These are phyloP conservation scores for Ophthalmolycus amberensis DNA, from an alignment of 2,113 vertebrate genomes.

Conservation along the genomic window DNA sequence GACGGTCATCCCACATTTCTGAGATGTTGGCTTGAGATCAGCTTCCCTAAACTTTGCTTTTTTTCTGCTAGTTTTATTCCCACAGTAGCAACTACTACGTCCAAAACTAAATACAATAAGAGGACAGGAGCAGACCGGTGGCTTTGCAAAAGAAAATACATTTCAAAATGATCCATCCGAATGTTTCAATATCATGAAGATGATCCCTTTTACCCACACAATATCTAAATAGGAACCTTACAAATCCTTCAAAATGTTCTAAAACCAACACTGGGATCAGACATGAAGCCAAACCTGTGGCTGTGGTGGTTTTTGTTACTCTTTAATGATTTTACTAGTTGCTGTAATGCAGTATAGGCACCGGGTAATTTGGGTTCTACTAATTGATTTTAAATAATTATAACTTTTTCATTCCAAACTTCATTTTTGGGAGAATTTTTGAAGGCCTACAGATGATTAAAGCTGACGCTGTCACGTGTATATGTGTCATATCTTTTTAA, in stretches of 20 bases:
- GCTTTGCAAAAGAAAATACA: neutral
- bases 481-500: neutral
- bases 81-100: no score
- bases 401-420: neutral
- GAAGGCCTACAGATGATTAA: neutral
- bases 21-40: slow-evolving; percentile 5
- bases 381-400: neutral
- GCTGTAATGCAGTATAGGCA: neutral
- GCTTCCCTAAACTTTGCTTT: slow-evolving; percentile 9
- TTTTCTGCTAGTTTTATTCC: neutral
- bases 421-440: neutral
- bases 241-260: neutral
- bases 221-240: neutral
- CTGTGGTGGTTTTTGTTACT: neutral
- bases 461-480: no score
- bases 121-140: neutral
- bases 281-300: neutral
- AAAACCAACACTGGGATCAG: neutral
- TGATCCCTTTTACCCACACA: neutral
- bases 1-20: neutral
- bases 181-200: neutral
- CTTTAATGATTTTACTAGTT: neutral
- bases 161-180: neutral
- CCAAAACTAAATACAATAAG: neutral
- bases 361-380: neutral